Evolutionary conservation across 92 coral and sea anemone species (phyloP).

Genomic region (Paramuricea clavata): DNA sequence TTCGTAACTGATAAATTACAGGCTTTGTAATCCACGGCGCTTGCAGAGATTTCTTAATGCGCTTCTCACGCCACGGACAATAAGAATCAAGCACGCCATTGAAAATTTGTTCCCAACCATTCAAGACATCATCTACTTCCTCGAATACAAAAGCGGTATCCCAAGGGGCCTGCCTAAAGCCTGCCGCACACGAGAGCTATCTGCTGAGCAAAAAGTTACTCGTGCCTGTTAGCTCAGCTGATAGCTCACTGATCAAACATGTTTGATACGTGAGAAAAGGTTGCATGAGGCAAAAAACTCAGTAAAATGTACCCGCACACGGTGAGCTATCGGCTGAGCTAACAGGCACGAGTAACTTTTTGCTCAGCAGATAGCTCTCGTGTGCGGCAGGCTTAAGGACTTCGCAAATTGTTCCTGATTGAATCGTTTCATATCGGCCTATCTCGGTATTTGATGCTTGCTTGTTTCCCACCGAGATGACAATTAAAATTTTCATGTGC

Average conservation of each 20-base stretch:
- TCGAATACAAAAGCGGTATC: constrained; percentile 80
- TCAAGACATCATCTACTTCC: constrained; percentile 68
- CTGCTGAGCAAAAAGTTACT: too few species aligned
- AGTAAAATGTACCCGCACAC: too few species aligned
- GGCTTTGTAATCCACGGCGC: constrained; percentile 79
- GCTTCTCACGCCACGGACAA: constrained; percentile 84
- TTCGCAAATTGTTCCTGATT: constrained; percentile 52
- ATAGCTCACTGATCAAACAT: too few species aligned
- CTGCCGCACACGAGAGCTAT: too few species aligned
- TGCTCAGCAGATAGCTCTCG: too few species aligned
- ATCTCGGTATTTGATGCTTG: not conserved
- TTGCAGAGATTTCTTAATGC: constrained; percentile 61
- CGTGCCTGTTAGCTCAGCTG: too few species aligned
- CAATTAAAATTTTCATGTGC: constrained; percentile 22
- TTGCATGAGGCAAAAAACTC: too few species aligned
- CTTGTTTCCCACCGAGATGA: not conserved
- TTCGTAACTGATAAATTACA: constrained; percentile 43
- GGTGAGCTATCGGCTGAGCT: too few species aligned
- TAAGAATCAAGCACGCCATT: constrained; percentile 67
- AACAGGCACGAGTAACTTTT: too few species aligned
- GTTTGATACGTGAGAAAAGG: too few species aligned
- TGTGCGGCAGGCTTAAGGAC: too few species aligned
- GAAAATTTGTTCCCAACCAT: constrained; percentile 65
- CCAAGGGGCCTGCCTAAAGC: constrained; percentile 68
- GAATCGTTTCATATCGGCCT: constrained; percentile 23